Conservation (phyloP, 2,888 invertebrate genomes). For the Pristionchus entomophagus region DNA sequence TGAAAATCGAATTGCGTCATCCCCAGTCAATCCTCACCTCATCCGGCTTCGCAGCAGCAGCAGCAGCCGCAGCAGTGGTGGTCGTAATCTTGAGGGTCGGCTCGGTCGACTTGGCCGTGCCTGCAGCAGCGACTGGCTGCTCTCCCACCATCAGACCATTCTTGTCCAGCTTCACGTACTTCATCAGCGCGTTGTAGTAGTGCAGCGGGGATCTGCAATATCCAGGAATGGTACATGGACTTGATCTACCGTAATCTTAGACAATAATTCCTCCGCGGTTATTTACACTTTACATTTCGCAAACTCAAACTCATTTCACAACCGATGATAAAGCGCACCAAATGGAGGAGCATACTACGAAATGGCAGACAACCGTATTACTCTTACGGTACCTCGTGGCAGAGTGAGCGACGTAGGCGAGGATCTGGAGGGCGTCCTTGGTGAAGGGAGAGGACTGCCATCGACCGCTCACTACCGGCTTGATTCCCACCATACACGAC, state of each 20-base stretch:
- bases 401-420: slow-evolving; percentile 10
- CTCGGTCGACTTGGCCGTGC: slow-evolving; percentile 8
- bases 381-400: background rate
- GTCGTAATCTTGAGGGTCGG: slow-evolving; percentile 1
- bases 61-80: background rate
- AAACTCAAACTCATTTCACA: too few species aligned
- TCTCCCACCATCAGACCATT: slow-evolving; percentile 7
- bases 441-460: slow-evolving; percentile 27
- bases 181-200: slow-evolving; percentile 48
- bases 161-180: slow-evolving; percentile 37
- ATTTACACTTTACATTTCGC: background rate
- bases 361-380: background rate
- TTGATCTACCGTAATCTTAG: too few species aligned
- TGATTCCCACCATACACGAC: slow-evolving; percentile 34
- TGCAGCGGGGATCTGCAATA: slow-evolving; percentile 46
- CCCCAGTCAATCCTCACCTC: background rate
- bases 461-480: background rate
- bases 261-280: background rate
- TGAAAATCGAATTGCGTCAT: background rate
- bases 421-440: slow-evolving; percentile 16
- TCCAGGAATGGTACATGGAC: too few species aligned
- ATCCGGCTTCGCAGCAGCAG: background rate
- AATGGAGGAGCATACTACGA: too few species aligned
- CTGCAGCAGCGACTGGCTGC: slow-evolving; percentile 21
- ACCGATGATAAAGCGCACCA: too few species aligned